Evolutionary conservation across 2,113 vertebrate species (phyloP).

Genomic region (Sporophila hypoxantha): DNA sequence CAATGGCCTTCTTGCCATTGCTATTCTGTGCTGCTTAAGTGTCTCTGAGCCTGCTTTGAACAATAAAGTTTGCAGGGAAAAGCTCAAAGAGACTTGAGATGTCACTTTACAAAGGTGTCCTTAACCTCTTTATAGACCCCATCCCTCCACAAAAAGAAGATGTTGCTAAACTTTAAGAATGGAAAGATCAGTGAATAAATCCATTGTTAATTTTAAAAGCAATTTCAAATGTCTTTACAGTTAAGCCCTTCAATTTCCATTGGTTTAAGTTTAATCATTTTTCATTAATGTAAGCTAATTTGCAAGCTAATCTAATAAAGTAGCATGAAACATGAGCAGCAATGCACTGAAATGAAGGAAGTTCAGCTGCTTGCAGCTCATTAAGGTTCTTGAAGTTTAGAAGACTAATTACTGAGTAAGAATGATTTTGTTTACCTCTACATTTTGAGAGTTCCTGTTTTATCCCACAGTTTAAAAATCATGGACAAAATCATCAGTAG

Average conservation of each 20-base stretch:
- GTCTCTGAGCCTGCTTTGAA: background rate
- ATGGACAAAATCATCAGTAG: background rate
- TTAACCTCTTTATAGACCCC: background rate
- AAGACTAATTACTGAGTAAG: constrained; percentile 46
- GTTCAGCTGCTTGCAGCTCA: constrained; percentile 37
- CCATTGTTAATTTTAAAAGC: constrained; percentile 51
- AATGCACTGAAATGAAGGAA: constrained; percentile 34
- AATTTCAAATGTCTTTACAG: constrained; percentile 40
- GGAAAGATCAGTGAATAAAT: constrained; percentile 36
- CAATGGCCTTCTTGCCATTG: background rate
- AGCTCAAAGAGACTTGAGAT: background rate
- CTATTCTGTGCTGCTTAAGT: background rate
- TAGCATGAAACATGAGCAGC: constrained; percentile 49
- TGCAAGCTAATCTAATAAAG: constrained; percentile 61
- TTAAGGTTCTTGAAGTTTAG: constrained; percentile 49
- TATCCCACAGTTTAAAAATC: constrained; percentile 13
- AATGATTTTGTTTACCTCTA: constrained; percentile 45
- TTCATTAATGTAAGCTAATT: constrained; percentile 58
- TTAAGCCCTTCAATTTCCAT: constrained; percentile 52
- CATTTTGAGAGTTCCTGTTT: constrained; percentile 36
- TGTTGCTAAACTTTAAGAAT: constrained; percentile 13
- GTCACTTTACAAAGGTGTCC: background rate
- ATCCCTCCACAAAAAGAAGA: background rate
- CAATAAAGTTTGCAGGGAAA: background rate
- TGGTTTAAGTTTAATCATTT: constrained; percentile 54